Evolutionary conservation across 2,888 invertebrate genomes (phyloP).

Genomic region (Dasypolia templi): DNA sequence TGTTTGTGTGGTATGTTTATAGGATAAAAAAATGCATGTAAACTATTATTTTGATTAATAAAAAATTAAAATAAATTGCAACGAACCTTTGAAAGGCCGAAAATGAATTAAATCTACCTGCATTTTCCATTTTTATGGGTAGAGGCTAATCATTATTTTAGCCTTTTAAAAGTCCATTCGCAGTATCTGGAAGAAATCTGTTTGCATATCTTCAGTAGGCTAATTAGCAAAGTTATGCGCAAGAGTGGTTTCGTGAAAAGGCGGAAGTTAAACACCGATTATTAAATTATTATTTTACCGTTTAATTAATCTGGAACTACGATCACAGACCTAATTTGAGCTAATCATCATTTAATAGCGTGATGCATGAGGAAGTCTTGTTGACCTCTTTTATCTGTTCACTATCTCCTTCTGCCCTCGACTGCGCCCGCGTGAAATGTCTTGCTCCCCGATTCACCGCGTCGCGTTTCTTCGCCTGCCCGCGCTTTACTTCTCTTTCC

Average conservation of each 20-base stretch:
- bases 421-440: too few relatives aligned
- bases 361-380: constrained; percentile 14
- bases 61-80: too few relatives aligned
- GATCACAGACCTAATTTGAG: constrained; percentile 6
- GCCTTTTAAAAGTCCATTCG: too few relatives aligned
- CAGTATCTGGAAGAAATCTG: not conserved
- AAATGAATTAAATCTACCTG: not conserved
- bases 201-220: not conserved
- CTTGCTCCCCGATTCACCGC: too few relatives aligned
- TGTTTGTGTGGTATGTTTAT: too few relatives aligned
- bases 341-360: constrained; percentile 20
- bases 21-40: too few relatives aligned
- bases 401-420: too few relatives aligned
- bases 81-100: not conserved
- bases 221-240: not conserved
- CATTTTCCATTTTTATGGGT: not conserved
- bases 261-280: not conserved
- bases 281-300: not conserved
- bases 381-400: constrained; percentile 39
- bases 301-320: constrained; percentile 4
- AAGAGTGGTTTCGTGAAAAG: not conserved
- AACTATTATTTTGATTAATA: too few relatives aligned
- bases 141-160: not conserved
- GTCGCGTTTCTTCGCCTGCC: too few relatives aligned
- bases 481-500: too few relatives aligned